Percentiles rank a stretch among this genome's conserved stretches.
Conservation (phyloP, 2,888 invertebrate species). For the Teleogryllus oceanicus region DNA sequence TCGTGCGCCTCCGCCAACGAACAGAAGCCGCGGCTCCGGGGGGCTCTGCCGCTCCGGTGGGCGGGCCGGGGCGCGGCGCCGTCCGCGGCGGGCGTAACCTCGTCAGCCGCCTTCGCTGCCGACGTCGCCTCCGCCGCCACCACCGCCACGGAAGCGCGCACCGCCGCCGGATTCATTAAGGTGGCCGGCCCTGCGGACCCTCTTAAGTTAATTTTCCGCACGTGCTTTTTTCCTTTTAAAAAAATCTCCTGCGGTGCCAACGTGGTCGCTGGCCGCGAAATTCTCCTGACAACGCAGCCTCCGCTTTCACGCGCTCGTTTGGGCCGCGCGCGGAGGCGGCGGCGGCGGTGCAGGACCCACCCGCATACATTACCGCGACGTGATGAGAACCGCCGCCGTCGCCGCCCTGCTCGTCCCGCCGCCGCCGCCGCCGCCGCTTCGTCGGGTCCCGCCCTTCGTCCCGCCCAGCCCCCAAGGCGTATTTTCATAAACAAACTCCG, state of each 20-base stretch:
- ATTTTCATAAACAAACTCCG: slow-evolving; percentile 18
- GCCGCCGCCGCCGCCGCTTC: not conserved
- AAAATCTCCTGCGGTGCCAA: not conserved
- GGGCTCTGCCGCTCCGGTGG: not conserved
- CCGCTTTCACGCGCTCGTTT: slow-evolving; percentile 12
- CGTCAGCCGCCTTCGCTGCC: not conserved
- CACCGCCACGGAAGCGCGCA: not conserved
- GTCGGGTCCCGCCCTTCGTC: not conserved
- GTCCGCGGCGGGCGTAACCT: not conserved
- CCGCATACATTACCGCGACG: not conserved
- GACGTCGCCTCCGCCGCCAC: not conserved
- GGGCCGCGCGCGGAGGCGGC: slow-evolving; percentile 3
- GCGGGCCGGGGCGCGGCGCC: not conserved
- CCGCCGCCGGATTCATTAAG: not conserved
- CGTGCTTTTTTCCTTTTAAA: not conserved
- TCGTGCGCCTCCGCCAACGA: too few relatives aligned
- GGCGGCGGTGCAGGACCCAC: not conserved
- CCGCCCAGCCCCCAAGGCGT: not conserved
- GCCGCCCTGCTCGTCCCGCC: not conserved
- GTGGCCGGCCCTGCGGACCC: slow-evolving; percentile 9
- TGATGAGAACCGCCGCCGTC: not conserved
- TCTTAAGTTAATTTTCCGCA: slow-evolving; percentile 18
- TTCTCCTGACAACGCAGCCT: slow-evolving; percentile 1
- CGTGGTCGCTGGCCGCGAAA: slow-evolving; percentile 18
- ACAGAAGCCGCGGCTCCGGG: not conserved